Conservation (phyloP, 1,140 invertebrate genomes). For the Globodera rostochiensis region DNA sequence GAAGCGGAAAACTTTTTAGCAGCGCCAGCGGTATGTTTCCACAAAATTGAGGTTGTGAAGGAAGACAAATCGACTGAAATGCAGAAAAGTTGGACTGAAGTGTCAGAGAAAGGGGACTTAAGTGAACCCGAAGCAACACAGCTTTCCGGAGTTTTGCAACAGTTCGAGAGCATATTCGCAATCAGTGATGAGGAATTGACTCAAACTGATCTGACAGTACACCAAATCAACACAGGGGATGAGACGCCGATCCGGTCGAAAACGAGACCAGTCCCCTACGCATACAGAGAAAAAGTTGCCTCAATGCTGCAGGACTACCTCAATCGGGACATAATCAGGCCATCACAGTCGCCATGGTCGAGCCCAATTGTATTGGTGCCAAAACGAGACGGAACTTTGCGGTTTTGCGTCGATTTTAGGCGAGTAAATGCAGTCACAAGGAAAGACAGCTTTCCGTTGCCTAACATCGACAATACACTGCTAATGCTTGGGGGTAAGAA, state of each 20-base stretch:
- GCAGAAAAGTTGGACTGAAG: background rate
- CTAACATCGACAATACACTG: slow-evolving; percentile 41
- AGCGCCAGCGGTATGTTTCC: background rate
- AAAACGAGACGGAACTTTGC: slow-evolving; percentile 68
- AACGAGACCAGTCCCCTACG: background rate
- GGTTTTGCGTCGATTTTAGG: slow-evolving; percentile 68
- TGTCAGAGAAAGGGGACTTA: background rate
- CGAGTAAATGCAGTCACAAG: slow-evolving; percentile 66
- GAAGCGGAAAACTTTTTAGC: background rate
- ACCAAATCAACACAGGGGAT: slow-evolving; percentile 57
- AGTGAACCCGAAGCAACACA: background rate
- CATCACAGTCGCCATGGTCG: slow-evolving; percentile 66
- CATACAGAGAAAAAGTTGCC: slow-evolving; percentile 6
- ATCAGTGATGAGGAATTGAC: slow-evolving; percentile 71
- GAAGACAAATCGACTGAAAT: background rate
- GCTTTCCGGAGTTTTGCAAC: background rate
- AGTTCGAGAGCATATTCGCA: slow-evolving; percentile 33
- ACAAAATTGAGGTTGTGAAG: background rate
- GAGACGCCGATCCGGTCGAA: slow-evolving; percentile 37
- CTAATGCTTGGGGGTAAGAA: slow-evolving; percentile 54
- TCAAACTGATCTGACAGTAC: slow-evolving; percentile 44
- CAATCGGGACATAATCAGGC: background rate
- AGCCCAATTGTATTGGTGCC: slow-evolving; percentile 68
- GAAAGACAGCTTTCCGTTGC: slow-evolving; percentile 69
- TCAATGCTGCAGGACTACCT: slow-evolving; percentile 12